phyloP scores from a whole-genome alignment of 2,888 invertebrate genomes.

The Drymonia ruficornis region DNA sequence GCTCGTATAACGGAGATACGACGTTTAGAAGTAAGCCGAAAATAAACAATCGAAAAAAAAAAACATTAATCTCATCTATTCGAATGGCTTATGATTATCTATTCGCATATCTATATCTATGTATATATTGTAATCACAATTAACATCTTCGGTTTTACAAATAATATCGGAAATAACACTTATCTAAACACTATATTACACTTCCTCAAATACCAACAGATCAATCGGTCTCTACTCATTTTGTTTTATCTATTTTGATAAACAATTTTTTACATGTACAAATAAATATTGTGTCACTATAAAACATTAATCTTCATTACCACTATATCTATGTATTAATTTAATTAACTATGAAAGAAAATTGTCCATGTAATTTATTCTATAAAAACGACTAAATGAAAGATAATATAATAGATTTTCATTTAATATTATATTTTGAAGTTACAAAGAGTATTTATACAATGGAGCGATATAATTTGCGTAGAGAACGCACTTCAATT shows the following conservation, averaged over 20 bases:
- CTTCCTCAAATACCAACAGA: slow-evolving; percentile 58
- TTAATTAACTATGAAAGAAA: slow-evolving; percentile 38
- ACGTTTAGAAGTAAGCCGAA: background rate
- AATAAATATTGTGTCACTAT: slow-evolving; percentile 70
- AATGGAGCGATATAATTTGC: background rate
- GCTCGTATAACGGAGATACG: background rate
- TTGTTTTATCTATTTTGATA: slow-evolving; percentile 49
- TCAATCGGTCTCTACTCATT: slow-evolving; percentile 60
- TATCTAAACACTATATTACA: slow-evolving; percentile 59
- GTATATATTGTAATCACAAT: slow-evolving; percentile 58
- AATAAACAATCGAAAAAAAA: background rate
- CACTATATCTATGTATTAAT: slow-evolving; percentile 49
- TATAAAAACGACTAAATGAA: slow-evolving; percentile 15
- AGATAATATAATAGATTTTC: slow-evolving; percentile 10
- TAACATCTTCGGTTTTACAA: slow-evolving; percentile 51
- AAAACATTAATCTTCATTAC: slow-evolving; percentile 56
- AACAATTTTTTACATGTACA: slow-evolving; percentile 60
- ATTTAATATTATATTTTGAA: slow-evolving; percentile 3
- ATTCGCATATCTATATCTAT: slow-evolving; percentile 33
- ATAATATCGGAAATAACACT: slow-evolving; percentile 69
- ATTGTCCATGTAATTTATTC: slow-evolving; percentile 26
- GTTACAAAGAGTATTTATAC: slow-evolving; percentile 1
- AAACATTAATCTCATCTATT: slow-evolving; percentile 29
- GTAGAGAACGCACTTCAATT: slow-evolving; percentile 2
- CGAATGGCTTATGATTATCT: slow-evolving; percentile 32